These are phyloP conservation scores for Coelogynopora nodosa DNA, from an alignment of 2,888 invertebrate genomes.

Conservation along the genomic window DNA sequence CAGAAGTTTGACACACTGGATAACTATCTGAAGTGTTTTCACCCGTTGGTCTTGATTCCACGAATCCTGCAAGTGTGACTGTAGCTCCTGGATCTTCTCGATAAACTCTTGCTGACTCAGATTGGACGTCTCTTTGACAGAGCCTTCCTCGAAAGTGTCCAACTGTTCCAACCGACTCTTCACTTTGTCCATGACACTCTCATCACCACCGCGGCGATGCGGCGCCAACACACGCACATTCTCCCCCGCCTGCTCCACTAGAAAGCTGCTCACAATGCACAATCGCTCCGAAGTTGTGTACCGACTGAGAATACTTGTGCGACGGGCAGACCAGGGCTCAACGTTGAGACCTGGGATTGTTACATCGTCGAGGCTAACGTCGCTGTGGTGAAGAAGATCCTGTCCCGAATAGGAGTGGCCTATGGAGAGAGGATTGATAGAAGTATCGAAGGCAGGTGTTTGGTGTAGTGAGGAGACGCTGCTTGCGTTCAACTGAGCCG, in stretches of 20 bases:
- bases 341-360: slow-evolving; percentile 54
- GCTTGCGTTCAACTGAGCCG: background rate
- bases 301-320: slow-evolving; percentile 75
- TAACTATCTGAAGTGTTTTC: slow-evolving; percentile 89
- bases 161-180: slow-evolving; percentile 82
- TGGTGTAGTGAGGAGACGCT: background rate
- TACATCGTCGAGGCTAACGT: too few relatives aligned
- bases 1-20: slow-evolving; percentile 86
- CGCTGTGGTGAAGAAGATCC: background rate
- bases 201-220: slow-evolving; percentile 49
- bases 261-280: slow-evolving; percentile 81
- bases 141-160: slow-evolving; percentile 82
- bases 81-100: slow-evolving; percentile 80
- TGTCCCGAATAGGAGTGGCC: background rate
- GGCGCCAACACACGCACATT: slow-evolving; percentile 53
- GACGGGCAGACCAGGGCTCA: slow-evolving; percentile 75
- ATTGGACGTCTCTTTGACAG: slow-evolving; percentile 77
- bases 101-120: slow-evolving; percentile 88
- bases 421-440: background rate
- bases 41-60: slow-evolving; percentile 87
- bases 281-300: slow-evolving; percentile 89
- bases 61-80: slow-evolving; percentile 80
- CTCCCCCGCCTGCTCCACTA: slow-evolving; percentile 64
- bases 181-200: slow-evolving; percentile 74
- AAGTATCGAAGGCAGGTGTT: background rate